Percentiles rank a stretch among this genome's conserved stretches.
Evolutionary conservation across 37 sponge, comb jelly and placozoan species (phyloP).

Genomic region (Bolinopsis microptera): DNA sequence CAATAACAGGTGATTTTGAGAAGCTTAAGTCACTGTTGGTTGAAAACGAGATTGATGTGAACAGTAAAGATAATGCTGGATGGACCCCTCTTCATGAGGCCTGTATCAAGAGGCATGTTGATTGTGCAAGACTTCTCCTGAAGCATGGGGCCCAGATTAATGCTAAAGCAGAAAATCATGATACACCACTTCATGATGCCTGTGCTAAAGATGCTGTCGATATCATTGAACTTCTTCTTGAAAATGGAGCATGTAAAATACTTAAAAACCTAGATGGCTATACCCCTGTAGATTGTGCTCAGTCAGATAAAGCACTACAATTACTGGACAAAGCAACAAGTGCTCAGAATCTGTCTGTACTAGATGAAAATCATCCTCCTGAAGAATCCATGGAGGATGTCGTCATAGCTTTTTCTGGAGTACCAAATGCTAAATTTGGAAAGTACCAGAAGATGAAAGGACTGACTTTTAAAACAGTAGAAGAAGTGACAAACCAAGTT

Average conservation of each 20-base stretch:
- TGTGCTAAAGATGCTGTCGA: neutral
- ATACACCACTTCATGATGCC: constrained; percentile 62
- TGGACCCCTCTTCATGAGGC: constrained; percentile 58
- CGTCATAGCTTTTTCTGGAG: neutral
- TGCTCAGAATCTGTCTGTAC: neutral
- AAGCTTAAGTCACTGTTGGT: neutral
- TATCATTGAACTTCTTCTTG: constrained; percentile 20
- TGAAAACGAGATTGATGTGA: neutral
- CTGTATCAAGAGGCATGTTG: neutral
- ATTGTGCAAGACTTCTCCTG: neutral
- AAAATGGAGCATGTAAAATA: constrained; percentile 16
- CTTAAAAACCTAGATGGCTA: constrained; percentile 23
- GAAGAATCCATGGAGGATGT: neutral
- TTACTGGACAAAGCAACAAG: neutral
- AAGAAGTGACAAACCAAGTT: neutral
- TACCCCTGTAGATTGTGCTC: constrained; percentile 4
- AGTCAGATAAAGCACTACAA: neutral
- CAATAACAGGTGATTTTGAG: neutral
- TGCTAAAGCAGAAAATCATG: constrained; percentile 5
- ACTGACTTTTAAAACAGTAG: neutral
- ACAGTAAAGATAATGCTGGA: neutral
- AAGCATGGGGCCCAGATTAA: constrained; percentile 1
- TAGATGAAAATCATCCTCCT: neutral
- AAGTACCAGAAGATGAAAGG: neutral
- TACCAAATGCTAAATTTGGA: neutral